Percentiles rank a stretch among this genome's conserved stretches.
phyloP scores from a whole-genome alignment of 2,888 invertebrate genomes.

The Caradrina kadenii region DNA sequence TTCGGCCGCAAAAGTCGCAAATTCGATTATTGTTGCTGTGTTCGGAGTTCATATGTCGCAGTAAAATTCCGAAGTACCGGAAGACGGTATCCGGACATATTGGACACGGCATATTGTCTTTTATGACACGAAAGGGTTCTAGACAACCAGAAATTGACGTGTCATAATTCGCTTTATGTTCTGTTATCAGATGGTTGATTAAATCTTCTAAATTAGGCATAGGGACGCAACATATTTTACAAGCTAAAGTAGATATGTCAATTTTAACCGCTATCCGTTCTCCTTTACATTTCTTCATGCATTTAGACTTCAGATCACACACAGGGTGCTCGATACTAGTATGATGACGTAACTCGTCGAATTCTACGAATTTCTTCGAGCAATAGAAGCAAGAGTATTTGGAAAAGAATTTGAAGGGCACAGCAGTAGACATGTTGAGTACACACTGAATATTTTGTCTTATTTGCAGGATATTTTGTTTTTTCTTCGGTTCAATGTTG shows the following conservation, averaged over 20 bases:
- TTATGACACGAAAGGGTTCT: slow-evolving; percentile 79
- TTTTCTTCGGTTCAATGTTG: slow-evolving; percentile 69
- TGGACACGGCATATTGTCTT: slow-evolving; percentile 84
- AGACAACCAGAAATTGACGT: slow-evolving; percentile 78
- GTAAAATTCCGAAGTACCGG: slow-evolving; percentile 80
- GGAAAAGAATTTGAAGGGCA: slow-evolving; percentile 84
- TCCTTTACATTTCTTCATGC: slow-evolving; percentile 83
- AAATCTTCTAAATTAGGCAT: slow-evolving; percentile 74
- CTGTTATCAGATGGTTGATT: slow-evolving; percentile 79
- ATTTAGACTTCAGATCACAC: slow-evolving; percentile 81
- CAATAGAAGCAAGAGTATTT: slow-evolving; percentile 85
- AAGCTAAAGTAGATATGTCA: slow-evolving; percentile 77
- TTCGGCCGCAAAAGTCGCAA: slow-evolving; percentile 84
- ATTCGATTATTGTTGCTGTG: slow-evolving; percentile 84
- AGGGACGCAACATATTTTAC: slow-evolving; percentile 76
- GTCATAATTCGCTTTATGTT: slow-evolving; percentile 82
- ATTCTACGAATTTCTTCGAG: slow-evolving; percentile 79
- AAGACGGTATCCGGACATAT: slow-evolving; percentile 77
- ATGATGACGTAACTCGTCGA: slow-evolving; percentile 81
- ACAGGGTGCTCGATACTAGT: slow-evolving; percentile 78
- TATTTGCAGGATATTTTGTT: slow-evolving; percentile 78
- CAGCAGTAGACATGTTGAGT: slow-evolving; percentile 84
- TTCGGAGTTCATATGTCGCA: slow-evolving; percentile 82
- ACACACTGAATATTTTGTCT: slow-evolving; percentile 83
- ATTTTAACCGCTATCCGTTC: slow-evolving; percentile 82